Evolutionary conservation across 1,140 invertebrate genomes (phyloP).

Genomic region (Notospermus geniculatus): DNA sequence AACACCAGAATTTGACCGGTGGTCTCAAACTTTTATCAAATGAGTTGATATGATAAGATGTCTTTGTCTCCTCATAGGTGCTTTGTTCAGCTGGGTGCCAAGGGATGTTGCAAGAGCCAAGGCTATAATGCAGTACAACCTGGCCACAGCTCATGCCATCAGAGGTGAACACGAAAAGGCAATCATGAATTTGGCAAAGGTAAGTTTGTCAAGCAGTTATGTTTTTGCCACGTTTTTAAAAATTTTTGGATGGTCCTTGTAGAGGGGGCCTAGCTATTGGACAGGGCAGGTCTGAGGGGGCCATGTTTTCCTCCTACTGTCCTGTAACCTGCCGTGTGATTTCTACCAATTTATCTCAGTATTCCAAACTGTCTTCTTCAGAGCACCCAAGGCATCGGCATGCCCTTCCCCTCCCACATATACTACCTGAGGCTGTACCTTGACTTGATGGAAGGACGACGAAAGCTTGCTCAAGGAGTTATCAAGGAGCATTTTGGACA

Average conservation of each 20-base stretch:
- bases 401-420: conserved; percentile 51
- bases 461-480: conserved; percentile 41
- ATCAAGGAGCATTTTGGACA: conserved; percentile 52
- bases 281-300: too few species aligned
- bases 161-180: conserved; percentile 76
- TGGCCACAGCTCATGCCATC: conserved; percentile 74
- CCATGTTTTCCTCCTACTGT: too few species aligned
- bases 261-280: too few species aligned
- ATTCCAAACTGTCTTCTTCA: conserved; percentile 49
- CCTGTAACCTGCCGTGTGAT: too few species aligned
- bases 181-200: conserved; percentile 68
- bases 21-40: too few species aligned
- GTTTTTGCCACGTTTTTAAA: too few species aligned
- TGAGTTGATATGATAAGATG: background rate
- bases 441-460: conserved; percentile 53
- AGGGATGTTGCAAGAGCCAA: conserved; percentile 65
- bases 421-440: conserved; percentile 53
- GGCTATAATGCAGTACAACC: conserved; percentile 74
- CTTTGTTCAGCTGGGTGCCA: conserved; percentile 65
- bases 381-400: conserved; percentile 60
- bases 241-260: too few species aligned
- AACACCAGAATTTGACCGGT: too few species aligned
- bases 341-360: background rate
- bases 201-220: conserved; percentile 51
- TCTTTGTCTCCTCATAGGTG: conserved; percentile 43